Evolutionary conservation across 2,888 invertebrate genomes (phyloP).

Genomic region (Morinoia aosen): DNA sequence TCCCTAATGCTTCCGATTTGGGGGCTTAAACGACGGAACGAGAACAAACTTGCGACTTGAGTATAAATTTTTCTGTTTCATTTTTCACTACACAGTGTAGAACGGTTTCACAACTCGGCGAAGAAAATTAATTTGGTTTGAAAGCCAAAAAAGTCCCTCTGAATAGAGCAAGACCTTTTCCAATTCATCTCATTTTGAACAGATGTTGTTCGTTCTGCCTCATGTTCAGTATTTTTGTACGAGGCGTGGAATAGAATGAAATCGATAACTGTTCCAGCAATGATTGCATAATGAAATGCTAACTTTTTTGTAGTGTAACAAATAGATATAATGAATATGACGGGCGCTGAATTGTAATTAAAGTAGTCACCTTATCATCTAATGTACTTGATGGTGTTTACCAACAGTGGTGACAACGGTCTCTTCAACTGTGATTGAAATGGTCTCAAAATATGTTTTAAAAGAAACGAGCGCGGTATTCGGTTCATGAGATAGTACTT

Average conservation of each 20-base stretch:
- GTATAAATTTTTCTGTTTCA: neutral
- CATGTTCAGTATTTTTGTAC: neutral
- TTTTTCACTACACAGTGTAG: neutral
- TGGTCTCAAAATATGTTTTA: neutral
- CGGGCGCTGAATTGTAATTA: too few relatives aligned
- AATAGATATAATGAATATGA: neutral
- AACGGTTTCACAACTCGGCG: neutral
- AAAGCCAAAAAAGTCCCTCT: too few relatives aligned
- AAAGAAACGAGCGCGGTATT: neutral
- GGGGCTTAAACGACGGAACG: neutral
- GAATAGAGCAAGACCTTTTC: neutral
- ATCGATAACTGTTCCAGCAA: neutral
- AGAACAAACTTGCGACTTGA: neutral
- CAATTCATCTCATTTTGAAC: neutral
- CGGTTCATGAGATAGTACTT: neutral
- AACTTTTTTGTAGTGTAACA: neutral
- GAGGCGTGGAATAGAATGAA: neutral
- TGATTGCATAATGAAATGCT: neutral
- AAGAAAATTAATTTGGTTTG: neutral
- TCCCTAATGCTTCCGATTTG: neutral
- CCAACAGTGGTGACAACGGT: conserved; percentile 54
- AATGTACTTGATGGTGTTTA: too few relatives aligned
- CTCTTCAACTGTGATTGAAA: neutral
- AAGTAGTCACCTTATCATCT: too few relatives aligned
- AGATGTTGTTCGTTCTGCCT: neutral